A percentile compares a stretch with the other conserved stretches of the same genome.
These are phyloP conservation scores for Thunnus albacares DNA, from an alignment of 2,797 vertebrate genomes.

Conservation along the genomic window DNA sequence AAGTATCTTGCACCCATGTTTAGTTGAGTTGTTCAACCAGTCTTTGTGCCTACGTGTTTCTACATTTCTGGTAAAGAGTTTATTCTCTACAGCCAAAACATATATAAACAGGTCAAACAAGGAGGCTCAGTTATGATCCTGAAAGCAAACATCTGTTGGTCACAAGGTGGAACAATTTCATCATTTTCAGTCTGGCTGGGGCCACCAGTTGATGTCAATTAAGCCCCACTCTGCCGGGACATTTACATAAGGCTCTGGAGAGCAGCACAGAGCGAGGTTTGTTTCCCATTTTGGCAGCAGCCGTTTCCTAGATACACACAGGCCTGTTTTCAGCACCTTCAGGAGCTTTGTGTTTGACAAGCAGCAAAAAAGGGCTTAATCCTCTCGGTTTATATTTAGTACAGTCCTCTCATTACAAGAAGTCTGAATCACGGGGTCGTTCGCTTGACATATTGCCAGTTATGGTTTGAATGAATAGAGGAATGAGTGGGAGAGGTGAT, in stretches of 20 bases:
- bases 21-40: neutral
- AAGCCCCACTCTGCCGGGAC: conserved; percentile 68
- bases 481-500: conserved; percentile 57
- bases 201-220: conserved; percentile 72
- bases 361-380: conserved; percentile 62
- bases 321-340: conserved; percentile 79
- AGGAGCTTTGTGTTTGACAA: conserved; percentile 78
- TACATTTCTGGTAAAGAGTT: conserved; percentile 8
- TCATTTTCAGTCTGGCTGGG: conserved; percentile 59
- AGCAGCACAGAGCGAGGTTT: conserved; percentile 75
- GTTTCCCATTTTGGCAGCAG: conserved; percentile 78
- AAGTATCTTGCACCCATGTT: neutral
- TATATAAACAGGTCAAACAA: conserved; percentile 24
- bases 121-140: conserved; percentile 38
- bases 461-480: conserved; percentile 72
- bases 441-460: conserved; percentile 69
- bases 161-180: conserved; percentile 71
- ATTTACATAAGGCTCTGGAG: conserved; percentile 78
- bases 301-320: conserved; percentile 81
- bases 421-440: conserved; percentile 49
- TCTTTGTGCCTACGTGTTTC: neutral
- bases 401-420: conserved; percentile 59
- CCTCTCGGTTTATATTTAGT: conserved; percentile 75
- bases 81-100: neutral
- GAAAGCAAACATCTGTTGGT: conserved; percentile 67